phyloP scores from a whole-genome alignment of 2,113 vertebrate species.

The Oreotrochilus melanogaster region DNA sequence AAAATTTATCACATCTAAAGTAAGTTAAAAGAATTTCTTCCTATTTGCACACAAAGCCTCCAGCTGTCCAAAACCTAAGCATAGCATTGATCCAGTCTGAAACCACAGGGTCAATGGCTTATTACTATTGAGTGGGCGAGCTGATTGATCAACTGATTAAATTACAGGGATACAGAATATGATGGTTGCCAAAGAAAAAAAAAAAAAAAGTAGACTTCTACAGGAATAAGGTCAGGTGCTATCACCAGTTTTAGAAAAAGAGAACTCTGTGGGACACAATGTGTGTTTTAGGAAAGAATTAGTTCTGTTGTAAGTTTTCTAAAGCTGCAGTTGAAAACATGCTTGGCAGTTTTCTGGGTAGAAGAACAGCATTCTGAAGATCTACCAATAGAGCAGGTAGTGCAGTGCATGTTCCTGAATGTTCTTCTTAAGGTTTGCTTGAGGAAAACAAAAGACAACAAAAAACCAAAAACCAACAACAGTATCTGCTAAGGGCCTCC shows the following conservation, averaged over 20 bases:
- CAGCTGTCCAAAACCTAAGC: slow-evolving; percentile 64
- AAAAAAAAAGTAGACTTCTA: not conserved
- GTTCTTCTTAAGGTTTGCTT: not conserved
- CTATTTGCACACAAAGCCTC: slow-evolving; percentile 65
- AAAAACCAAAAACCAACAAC: not conserved
- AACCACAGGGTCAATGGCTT: slow-evolving; percentile 73
- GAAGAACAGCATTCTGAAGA: not conserved
- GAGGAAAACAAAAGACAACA: not conserved
- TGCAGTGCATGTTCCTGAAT: not conserved
- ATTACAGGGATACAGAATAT: slow-evolving; percentile 57
- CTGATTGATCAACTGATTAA: slow-evolving; percentile 35
- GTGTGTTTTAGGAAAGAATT: not conserved
- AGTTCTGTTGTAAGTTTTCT: not conserved
- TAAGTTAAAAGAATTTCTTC: slow-evolving; percentile 70
- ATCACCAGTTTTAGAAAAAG: not conserved
- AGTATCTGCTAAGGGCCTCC: not conserved
- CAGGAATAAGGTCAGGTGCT: not conserved
- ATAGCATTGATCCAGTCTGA: slow-evolving; percentile 70
- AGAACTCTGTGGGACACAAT: not conserved
- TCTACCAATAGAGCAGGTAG: not conserved
- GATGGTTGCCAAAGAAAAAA: slow-evolving; percentile 15
- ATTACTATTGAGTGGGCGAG: slow-evolving; percentile 49
- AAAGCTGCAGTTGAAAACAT: not conserved
- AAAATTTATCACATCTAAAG: slow-evolving; percentile 62
- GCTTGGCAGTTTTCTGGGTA: not conserved